Evolutionary conservation across 2,113 vertebrate species (phyloP).

Genomic region (Salvelinus alpinus): DNA sequence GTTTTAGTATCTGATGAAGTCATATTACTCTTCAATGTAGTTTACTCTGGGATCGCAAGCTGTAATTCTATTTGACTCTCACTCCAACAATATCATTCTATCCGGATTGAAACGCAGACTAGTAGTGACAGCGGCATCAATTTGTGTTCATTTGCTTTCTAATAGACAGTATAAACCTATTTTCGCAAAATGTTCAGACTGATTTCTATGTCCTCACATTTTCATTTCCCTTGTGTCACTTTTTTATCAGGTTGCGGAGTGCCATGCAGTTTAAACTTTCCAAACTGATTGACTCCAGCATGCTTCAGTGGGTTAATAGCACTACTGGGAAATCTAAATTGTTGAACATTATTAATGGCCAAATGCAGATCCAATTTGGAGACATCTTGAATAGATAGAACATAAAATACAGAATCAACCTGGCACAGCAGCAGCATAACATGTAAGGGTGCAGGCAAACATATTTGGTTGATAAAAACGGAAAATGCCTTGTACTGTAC

Average conservation of each 20-base stretch:
- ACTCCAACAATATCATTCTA: constrained; percentile 29
- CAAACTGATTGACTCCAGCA: constrained; percentile 26
- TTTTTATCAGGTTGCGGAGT: constrained; percentile 21
- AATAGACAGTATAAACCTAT: constrained; percentile 44
- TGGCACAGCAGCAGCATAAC: background rate
- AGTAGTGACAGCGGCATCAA: constrained; percentile 48
- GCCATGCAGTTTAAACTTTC: constrained; percentile 23
- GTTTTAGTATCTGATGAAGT: constrained; percentile 9
- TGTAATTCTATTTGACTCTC: constrained; percentile 18
- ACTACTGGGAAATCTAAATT: constrained; percentile 7
- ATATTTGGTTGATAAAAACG: background rate
- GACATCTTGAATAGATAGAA: background rate
- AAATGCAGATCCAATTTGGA: constrained; percentile 11
- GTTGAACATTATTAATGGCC: constrained; percentile 4
- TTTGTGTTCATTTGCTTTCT: constrained; percentile 45
- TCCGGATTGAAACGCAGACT: constrained; percentile 33
- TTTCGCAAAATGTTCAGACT: constrained; percentile 26
- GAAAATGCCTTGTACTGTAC: background rate
- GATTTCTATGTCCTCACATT: constrained; percentile 46
- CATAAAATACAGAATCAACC: background rate
- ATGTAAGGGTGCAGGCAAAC: background rate
- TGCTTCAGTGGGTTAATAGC: constrained; percentile 28
- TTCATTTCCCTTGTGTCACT: constrained; percentile 45
- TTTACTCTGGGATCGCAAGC: constrained; percentile 17
- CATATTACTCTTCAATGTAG: background rate